Evolutionary conservation across 2,888 invertebrate genomes (phyloP).

Genomic region (Caenorhabditis sp.): DNA sequence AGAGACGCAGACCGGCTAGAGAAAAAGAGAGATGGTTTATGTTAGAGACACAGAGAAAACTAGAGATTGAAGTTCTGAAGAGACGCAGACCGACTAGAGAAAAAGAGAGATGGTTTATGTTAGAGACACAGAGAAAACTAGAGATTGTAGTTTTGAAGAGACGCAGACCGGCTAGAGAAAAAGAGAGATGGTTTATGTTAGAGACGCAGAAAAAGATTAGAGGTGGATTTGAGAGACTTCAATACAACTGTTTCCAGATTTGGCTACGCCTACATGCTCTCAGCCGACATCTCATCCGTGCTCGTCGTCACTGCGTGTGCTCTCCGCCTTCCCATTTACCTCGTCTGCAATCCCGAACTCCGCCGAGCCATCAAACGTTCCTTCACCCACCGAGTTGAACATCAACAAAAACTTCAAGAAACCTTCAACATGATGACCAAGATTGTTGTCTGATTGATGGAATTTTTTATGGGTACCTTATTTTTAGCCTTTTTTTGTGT

Average conservation of each 20-base stretch:
- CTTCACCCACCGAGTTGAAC: conserved; percentile 24
- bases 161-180: too few relatives aligned
- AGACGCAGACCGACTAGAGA: too few relatives aligned
- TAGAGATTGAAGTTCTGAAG: too few relatives aligned
- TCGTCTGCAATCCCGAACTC: conserved; percentile 51
- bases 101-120: too few relatives aligned
- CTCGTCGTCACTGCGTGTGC: conserved; percentile 48
- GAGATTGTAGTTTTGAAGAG: too few relatives aligned
- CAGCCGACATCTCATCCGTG: conserved; percentile 45
- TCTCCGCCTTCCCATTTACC: conserved; percentile 44
- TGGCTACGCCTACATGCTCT: conserved; percentile 42
- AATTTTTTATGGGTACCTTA: neutral
- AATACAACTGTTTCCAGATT: conserved; percentile 42
- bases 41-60: too few relatives aligned
- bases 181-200: too few relatives aligned
- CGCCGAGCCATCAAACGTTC: conserved; percentile 36
- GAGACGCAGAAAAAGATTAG: too few relatives aligned
- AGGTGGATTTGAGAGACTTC: too few relatives aligned
- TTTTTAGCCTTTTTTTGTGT: neutral
- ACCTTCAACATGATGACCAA: conserved; percentile 34
- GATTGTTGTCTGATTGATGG: conserved; percentile 23
- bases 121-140: too few relatives aligned
- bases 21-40: too few relatives aligned
- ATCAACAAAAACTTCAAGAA: conserved; percentile 37
- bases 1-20: too few relatives aligned